Evolutionary conservation across 2,888 invertebrate genomes (phyloP), one percentile per base, ranked within the genome.

Genomic region (Serripes groenlandicus): DNA sequence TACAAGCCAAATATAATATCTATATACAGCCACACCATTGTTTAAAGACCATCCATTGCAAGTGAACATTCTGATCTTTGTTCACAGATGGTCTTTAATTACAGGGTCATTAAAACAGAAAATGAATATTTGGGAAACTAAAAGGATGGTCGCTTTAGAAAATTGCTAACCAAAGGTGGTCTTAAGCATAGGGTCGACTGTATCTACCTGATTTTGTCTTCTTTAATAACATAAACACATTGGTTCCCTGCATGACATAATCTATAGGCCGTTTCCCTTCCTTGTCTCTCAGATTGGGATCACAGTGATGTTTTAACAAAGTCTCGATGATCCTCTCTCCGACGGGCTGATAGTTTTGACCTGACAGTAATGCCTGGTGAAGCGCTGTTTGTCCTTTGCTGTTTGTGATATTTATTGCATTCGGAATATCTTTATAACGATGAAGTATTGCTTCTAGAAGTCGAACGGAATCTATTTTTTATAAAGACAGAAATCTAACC

Each of bases 331-430:
- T 32, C 7, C 69, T 60, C 54, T 85, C 83, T 37, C 88, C 86
- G 5, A 78, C 18, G 2, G 81, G 75, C 0, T 71, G 74, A 71
- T 84, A 82, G 1, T 70, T 56, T 64, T 75, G 81, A 3, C 81
- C 83, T 21, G 87, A 88, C 56, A 81, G 71, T 5, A 87, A 82
- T 3, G 88, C 75, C 1, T 81, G 28, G 78, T 89, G 89, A n/a
- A 82, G 54, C 5, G 84, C 83, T 30, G 87, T 83, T 58, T 78
- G 75, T 3, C 86, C 86, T 15, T 75, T 75, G 9, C 42, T 28
- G 34, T 88, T 81, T 34, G 78, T 73, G n/a, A 80, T 81, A 72
- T 87, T 83, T 49, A 79, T 72, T 42, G 66, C 56, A 4, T 23
- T 32, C 7, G 37, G 4, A 32, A 30, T 32, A n/a, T n/a, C n/a